Evolutionary conservation across 1,140 invertebrate species (phyloP), one percentile per base, ranked within the genome.

Genomic region (Leptinotarsa undecemlineata): DNA sequence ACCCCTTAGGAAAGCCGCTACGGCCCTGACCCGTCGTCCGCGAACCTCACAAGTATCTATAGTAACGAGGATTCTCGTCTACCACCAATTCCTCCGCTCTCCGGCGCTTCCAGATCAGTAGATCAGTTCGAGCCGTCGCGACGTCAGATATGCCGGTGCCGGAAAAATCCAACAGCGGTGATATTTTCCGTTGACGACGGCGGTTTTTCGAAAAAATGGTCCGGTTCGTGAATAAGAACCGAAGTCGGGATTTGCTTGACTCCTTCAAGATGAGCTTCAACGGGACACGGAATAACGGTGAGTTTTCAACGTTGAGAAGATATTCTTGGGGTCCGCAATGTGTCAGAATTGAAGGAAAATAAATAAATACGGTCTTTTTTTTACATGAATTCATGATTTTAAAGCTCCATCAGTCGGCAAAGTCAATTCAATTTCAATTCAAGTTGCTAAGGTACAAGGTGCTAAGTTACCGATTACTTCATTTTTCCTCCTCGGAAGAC

Each of bases 171-270:
- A 57, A 57, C 14, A 15, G 51, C 51, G 51, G 15, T 57, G 17
- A 57, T 15, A 57, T 57, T 57, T 57, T 57, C 51, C 51, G 51
- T 57, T 57, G 51, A 57, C 51, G 51, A 57, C 51, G 51, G 15
- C 51, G n/a, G 15, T 57, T 57, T 57, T 57, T 57, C 51, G 51
- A 19, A 57, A 57, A 57, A n/a, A 57, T 57, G 51, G 51, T 57
- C n/a, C 51, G 51, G n/a, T 57, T 57, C 51, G 51, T 17, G 14
- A 57, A 57, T 19, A 2, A 57, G 5, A 19, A 57, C n/a, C 51
- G 51, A 57, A 15, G 51, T 0, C 51, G 51, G 1, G 51, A 19
- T 57, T 57, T 57, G 15, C 15, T 57, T 6, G 51, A 57, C 14
- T 17, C 51, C 0, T 15, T 57, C 51, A 57, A 57, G 51, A 57